These are phyloP conservation scores for Ophion slaviceki DNA, from an alignment of 2,888 invertebrate species.

Conservation along the genomic window DNA sequence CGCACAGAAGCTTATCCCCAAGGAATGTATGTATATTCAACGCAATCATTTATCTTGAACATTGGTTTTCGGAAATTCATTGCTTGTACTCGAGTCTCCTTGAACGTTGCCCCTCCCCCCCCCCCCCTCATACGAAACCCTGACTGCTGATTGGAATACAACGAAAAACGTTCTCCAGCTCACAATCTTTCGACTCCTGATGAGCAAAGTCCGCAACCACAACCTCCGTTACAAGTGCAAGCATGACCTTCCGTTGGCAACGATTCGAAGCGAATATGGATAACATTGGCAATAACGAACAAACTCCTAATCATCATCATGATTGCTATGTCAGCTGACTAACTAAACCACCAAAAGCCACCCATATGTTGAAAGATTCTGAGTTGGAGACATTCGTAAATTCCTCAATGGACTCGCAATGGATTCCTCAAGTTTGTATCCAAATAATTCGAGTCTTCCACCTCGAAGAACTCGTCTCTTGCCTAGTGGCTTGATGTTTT, in stretches of 20 bases:
- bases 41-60: conserved; percentile 67
- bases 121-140: conserved; percentile 2
- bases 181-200: conserved; percentile 21
- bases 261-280: neutral
- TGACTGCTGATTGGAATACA: neutral
- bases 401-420: neutral
- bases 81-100: conserved; percentile 32
- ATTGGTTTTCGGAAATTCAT: conserved; percentile 45
- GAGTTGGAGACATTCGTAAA: neutral
- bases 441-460: neutral
- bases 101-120: neutral
- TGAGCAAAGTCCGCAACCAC: neutral
- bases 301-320: neutral
- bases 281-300: too few species aligned
- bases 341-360: neutral
- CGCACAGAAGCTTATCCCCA: conserved; percentile 81
- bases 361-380: neutral
- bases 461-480: neutral
- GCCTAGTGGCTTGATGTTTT: too few species aligned
- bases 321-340: neutral
- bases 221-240: conserved; percentile 18
- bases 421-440: neutral
- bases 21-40: conserved; percentile 76
- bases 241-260: neutral
- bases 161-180: conserved; percentile 30